A percentile compares a stretch with the other conserved stretches of the same genome.
Evolutionary conservation across 2,888 invertebrate species (phyloP).

Genomic region (Panorpa germanica): DNA sequence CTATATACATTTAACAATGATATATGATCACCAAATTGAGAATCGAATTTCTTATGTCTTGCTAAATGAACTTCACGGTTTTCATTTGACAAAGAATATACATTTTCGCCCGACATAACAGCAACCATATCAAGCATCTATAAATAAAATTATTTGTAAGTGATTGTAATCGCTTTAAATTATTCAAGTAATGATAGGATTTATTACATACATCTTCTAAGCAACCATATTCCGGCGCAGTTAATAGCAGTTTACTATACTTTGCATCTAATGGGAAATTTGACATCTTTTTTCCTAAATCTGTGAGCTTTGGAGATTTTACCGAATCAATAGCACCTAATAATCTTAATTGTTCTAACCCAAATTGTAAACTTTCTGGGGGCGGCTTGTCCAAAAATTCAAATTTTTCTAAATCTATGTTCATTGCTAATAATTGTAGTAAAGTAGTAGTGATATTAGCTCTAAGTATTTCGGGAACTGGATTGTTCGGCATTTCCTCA

Average conservation of each 20-base stretch:
- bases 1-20: slow-evolving; percentile 78
- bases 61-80: slow-evolving; percentile 58
- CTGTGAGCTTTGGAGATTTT: slow-evolving; percentile 45
- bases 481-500: slow-evolving; percentile 44
- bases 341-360: slow-evolving; percentile 41
- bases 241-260: slow-evolving; percentile 61
- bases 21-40: slow-evolving; percentile 79
- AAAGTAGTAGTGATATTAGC: slow-evolving; percentile 35
- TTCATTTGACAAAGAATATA: slow-evolving; percentile 54
- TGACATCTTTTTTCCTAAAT: slow-evolving; percentile 68
- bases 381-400: slow-evolving; percentile 84
- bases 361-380: slow-evolving; percentile 42
- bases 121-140: slow-evolving; percentile 70
- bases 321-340: slow-evolving; percentile 49
- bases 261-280: slow-evolving; percentile 84
- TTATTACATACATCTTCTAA: slow-evolving; percentile 39
- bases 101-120: slow-evolving; percentile 71
- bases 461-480: slow-evolving; percentile 74
- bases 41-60: slow-evolving; percentile 58
- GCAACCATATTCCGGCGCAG: slow-evolving; percentile 57
- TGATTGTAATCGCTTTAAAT: slow-evolving; percentile 2
- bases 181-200: background rate
- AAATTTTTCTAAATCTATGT: slow-evolving; percentile 63
- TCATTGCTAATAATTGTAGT: slow-evolving; percentile 68
- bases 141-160: slow-evolving; percentile 3